Base-by-base conservation (phyloP, 2,888 invertebrate species). In the Ectropis crepuscularia region DNA sequence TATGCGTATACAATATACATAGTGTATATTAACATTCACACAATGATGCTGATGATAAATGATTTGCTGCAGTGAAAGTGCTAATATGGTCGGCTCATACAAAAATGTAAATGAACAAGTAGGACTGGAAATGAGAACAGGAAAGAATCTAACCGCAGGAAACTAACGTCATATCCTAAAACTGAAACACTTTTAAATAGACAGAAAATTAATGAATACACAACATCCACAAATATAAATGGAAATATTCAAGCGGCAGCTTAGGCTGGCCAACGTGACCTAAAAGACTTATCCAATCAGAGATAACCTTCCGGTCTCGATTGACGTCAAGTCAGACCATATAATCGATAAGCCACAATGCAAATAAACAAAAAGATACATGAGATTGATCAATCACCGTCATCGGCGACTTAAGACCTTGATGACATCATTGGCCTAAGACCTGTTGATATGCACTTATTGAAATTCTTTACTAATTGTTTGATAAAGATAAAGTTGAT, bases 311-410 rank as follows among this genome's bases (percentile, higher is more conserved):
- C 76, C 74, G 72, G 76, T 75, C 72, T 70, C 76, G 77, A 81
- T 86, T 90, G 90, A 91, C 92, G 91, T 90, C 89, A 89, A 87
- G 16, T 28, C 16, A 4, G 16, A 28, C 16, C 16, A 28, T 28
- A 82, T 83, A 86, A 87, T 87, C 81, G 90, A 90, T 89, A 88
- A 77, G 68, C 76, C 70, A 74, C 51, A 54, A 57, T 57, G 53
- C 57, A 79, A 77, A 83, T 86, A 87, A 89, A 88, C 86, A 88
- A 86, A 86, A 84, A 82, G 81, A 78, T 76, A 74, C 73, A 76
- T 79, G 78, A 77, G 77, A 82, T 81, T 79, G 85, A 84, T 83
- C 78, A 77, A 84, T 83, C 77, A 75, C 74, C 69, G 69, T 82
- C 77, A 77, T 74, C 68, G 67, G 61, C 66, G 77, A 77, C 81